Evolutionary conservation across 2,888 invertebrate genomes (phyloP).

Genomic region (Tineola bisselliella): DNA sequence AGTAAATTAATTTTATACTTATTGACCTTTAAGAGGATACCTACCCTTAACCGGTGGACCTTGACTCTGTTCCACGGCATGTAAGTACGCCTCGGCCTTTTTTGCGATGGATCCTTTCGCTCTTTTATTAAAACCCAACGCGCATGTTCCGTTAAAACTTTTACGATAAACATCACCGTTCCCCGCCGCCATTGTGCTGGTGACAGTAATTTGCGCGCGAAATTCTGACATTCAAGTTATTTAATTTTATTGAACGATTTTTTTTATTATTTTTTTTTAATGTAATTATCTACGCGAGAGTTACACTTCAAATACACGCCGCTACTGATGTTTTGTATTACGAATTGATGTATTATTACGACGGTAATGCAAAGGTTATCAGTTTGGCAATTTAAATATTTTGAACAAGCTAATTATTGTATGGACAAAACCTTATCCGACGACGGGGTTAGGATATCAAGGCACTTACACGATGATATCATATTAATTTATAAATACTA

Average conservation of each 20-base stretch:
- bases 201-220: conserved; percentile 37
- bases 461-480: neutral
- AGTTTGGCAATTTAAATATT: conserved; percentile 15
- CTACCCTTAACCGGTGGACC: conserved; percentile 30
- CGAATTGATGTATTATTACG: neutral
- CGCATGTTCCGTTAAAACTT: conserved; percentile 38
- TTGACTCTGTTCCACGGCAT: conserved; percentile 44
- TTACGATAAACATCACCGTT: conserved; percentile 40
- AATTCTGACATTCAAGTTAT: conserved; percentile 37
- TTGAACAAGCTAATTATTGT: conserved; percentile 6
- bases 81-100: conserved; percentile 48
- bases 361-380: conserved; percentile 23
- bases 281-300: neutral
- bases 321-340: conserved; percentile 19
- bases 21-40: conserved; percentile 9
- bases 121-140: conserved; percentile 36
- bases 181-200: conserved; percentile 29
- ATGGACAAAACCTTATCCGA: neutral
- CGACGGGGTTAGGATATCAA: conserved; percentile 4
- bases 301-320: conserved; percentile 1
- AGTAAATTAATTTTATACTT: neutral
- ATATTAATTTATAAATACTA: neutral
- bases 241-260: conserved; percentile 11
- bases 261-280: conserved; percentile 4
- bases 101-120: conserved; percentile 40